A percentile compares a stretch with the other conserved stretches of the same genome.
Conservation (phyloP, 2,113 vertebrate genomes). For the Panthera leo region DNA sequence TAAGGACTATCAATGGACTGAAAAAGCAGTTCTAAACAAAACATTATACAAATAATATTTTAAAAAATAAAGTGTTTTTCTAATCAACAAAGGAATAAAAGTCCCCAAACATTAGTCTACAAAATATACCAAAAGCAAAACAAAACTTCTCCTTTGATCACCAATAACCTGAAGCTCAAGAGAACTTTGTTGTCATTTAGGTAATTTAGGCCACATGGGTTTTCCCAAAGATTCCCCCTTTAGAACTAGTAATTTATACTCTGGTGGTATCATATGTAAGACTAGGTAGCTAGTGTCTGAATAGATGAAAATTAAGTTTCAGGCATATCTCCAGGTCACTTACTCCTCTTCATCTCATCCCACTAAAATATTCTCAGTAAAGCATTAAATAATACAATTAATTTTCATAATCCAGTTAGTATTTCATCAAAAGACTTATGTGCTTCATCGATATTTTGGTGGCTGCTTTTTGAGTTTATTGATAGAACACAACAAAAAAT, state of each 20-base stretch:
- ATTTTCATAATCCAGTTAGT: conserved; percentile 10
- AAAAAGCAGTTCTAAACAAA: conserved; percentile 3
- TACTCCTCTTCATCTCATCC: neutral
- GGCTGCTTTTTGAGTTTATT: neutral
- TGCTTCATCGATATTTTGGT: conserved; percentile 17
- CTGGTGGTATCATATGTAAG: neutral
- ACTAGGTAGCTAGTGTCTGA: neutral
- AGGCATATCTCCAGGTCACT: neutral
- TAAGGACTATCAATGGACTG: neutral
- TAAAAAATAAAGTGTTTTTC: neutral
- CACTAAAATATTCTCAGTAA: neutral
- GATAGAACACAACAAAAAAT: neutral
- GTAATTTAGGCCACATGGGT: neutral
- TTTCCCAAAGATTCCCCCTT: neutral
- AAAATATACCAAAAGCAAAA: neutral
- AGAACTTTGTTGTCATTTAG: neutral
- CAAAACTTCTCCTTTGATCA: neutral
- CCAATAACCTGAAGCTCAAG: neutral
- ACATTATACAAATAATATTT: neutral
- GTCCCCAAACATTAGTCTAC: neutral
- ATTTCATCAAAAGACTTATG: neutral
- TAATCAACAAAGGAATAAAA: neutral
- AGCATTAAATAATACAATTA: neutral
- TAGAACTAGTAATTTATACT: neutral
- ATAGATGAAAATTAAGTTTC: neutral